A percentile compares a stretch with the other conserved stretches of the same genome.
These are phyloP conservation scores for Nixonia krombeini DNA, from an alignment of 1,140 invertebrate species.

Conservation along the genomic window DNA sequence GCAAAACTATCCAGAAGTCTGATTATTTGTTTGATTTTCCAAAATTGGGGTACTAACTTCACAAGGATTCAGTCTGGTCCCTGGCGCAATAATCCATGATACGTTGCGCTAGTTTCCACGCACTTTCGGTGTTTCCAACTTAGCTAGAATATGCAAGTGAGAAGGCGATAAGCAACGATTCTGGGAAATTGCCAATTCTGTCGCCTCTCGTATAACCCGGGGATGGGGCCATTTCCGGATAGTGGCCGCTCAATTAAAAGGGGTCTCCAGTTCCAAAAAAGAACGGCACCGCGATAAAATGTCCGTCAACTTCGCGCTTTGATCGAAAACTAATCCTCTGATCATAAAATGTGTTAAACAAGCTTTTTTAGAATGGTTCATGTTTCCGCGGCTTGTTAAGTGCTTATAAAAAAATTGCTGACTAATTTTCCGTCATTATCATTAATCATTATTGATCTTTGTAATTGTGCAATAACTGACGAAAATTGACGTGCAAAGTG, in stretches of 20 bases:
- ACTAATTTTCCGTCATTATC: neutral
- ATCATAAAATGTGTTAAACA: too few species aligned
- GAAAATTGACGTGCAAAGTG: neutral
- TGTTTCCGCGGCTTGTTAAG: too few species aligned
- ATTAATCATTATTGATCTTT: constrained; percentile 3
- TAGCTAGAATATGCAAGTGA: constrained; percentile 7
- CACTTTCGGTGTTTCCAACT: constrained; percentile 44
- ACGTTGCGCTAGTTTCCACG: constrained; percentile 48
- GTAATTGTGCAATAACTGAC: neutral
- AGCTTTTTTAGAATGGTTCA: too few species aligned
- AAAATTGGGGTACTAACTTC: too few species aligned
- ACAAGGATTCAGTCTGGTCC: constrained; percentile 35
- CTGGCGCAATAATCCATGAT: constrained; percentile 40
- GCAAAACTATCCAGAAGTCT: too few species aligned
- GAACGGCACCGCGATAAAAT: neutral
- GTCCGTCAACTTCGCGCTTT: too few species aligned
- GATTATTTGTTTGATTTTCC: too few species aligned
- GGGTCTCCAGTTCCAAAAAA: neutral
- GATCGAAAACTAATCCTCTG: too few species aligned
- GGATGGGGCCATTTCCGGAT: constrained; percentile 30
- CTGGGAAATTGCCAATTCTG: constrained; percentile 30
- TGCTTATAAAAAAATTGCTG: too few species aligned
- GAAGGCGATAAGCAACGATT: constrained; percentile 19
- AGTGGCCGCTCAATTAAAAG: neutral
- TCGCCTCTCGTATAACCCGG: constrained; percentile 1